Percentiles rank a stretch among this genome's conserved stretches.
These are phyloP conservation scores for honey bee (Apis mellifera) DNA, from an alignment of 1,140 invertebrate species.

Conservation along the genomic window DNA sequence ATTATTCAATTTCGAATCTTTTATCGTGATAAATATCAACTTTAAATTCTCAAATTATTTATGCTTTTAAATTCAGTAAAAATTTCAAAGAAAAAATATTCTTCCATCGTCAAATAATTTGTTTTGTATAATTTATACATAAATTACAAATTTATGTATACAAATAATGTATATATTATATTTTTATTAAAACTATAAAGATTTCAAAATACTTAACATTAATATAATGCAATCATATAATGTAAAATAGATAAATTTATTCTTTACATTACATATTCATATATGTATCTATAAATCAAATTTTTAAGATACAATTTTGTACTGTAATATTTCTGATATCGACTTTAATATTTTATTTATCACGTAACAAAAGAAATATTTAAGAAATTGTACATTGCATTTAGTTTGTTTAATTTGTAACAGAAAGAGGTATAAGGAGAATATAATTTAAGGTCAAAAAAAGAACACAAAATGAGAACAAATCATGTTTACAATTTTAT, in stretches of 20 bases:
- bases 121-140: conserved; percentile 3
- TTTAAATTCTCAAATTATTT: conserved; percentile 12
- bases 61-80: neutral
- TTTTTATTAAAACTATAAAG: neutral
- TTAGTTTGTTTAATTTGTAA: neutral
- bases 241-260: conserved; percentile 4
- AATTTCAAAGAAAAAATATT: neutral
- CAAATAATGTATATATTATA: conserved; percentile 14
- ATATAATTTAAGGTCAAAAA: neutral
- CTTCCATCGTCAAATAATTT: neutral
- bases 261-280: neutral
- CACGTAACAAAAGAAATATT: neutral
- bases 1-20: neutral
- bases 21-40: neutral
- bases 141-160: neutral
- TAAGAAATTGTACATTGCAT: conserved; percentile 3
- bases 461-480: neutral
- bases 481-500: conserved; percentile 48
- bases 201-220: neutral
- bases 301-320: neutral
- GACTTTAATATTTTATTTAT: neutral
- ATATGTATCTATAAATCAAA: neutral
- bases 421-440: neutral
- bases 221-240: neutral
- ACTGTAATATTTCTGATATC: neutral